Evolutionary conservation across 1,140 invertebrate species (phyloP).

Genomic region (Fopius arisanus): DNA sequence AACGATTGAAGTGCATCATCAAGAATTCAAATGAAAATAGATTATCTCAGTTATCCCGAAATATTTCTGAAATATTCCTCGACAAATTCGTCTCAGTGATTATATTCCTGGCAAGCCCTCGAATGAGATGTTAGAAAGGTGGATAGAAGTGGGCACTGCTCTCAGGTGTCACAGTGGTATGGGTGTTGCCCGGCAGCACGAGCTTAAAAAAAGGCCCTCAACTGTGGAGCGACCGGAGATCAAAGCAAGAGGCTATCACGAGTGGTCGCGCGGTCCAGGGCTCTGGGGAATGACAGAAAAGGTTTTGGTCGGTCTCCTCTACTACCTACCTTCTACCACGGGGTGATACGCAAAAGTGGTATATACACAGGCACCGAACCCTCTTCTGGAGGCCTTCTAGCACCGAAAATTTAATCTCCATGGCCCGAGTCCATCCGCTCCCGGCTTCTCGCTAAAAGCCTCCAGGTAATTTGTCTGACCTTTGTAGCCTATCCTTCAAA

Average conservation of each 20-base stretch:
- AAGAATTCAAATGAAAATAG: too few species aligned
- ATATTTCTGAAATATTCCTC: too few species aligned
- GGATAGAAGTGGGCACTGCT: neutral
- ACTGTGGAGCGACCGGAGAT: slow-evolving; percentile 44
- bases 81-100: too few species aligned
- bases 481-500: neutral
- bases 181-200: neutral
- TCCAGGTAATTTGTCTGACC: neutral
- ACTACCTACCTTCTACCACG: neutral
- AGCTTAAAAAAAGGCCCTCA: slow-evolving; percentile 44
- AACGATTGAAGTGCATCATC: too few species aligned
- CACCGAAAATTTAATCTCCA: slow-evolving; percentile 6
- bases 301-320: slow-evolving; percentile 9
- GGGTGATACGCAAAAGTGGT: neutral
- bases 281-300: slow-evolving; percentile 11
- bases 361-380: neutral
- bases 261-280: slow-evolving; percentile 17
- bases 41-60: too few species aligned
- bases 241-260: slow-evolving; percentile 44
- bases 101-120: too few species aligned
- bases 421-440: neutral
- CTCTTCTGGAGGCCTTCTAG: slow-evolving; percentile 1
- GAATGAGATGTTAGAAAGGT: neutral
- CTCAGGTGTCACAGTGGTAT: neutral
- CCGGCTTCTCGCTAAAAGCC: neutral